phyloP scores from a whole-genome alignment of 2,888 invertebrate genomes.

The Julus scandinavius region DNA sequence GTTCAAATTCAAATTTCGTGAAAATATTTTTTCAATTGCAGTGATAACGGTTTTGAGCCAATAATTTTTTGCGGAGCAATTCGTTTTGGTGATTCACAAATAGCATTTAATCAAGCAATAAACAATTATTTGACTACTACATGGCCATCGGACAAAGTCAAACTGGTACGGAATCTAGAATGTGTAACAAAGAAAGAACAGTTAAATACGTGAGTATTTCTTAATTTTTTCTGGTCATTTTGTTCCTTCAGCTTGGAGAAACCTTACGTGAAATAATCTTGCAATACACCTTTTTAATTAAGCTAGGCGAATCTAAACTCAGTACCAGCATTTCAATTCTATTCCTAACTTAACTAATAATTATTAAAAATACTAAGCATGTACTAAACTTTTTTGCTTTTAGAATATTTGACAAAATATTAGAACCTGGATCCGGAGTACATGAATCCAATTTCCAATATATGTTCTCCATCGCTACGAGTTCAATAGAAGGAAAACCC shows the following conservation, averaged over 20 bases:
- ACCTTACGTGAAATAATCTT: no score
- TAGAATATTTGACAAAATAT: neutral
- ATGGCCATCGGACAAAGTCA: neutral
- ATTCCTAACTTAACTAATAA: no score
- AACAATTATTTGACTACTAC: neutral
- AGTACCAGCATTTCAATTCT: no score
- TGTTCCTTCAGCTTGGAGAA: no score
- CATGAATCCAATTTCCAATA: neutral
- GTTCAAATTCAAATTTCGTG: neutral
- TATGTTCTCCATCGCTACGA: neutral
- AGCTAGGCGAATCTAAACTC: no score
- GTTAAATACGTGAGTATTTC: neutral
- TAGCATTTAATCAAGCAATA: neutral
- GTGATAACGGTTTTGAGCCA: neutral
- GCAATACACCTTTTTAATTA: no score
- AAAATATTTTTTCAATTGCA: neutral
- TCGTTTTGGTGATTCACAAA: neutral
- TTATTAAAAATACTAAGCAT: no score
- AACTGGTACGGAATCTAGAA: neutral
- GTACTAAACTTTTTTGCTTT: neutral
- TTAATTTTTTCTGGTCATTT: no score
- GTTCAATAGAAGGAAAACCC: neutral
- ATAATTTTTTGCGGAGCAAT: neutral
- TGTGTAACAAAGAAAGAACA: neutral
- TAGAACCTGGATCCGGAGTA: neutral